Base-by-base conservation (phyloP, 53 echinoderm and acorn worm species). In the Holothuria scabra region DNA sequence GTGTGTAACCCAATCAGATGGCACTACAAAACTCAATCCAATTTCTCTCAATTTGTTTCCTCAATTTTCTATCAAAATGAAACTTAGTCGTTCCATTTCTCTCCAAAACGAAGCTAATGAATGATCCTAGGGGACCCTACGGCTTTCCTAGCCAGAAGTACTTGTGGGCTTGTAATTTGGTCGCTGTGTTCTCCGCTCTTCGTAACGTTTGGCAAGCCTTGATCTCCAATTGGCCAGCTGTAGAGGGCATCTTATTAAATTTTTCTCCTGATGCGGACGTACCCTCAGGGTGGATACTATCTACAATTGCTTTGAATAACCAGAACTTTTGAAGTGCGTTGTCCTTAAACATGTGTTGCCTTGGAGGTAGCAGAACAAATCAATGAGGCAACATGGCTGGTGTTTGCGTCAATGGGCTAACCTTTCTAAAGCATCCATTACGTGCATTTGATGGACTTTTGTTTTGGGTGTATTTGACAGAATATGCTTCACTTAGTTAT, bases 61-160 rank as follows among this genome's bases (percentile, higher is more conserved):
- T 52, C 52, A 52, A 52, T 52, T 52, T 52, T 52, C 52, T 14
- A 52, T 18, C 52, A 69, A 41, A 22, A 32, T 35, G 12, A 34
- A 34, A 69, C 35, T 22, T 44, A 37, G 16, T n/a, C 41, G 69
- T 34, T 41, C 69, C 31, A 69, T 41, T 69, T 69, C 34, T 52
- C 69, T 69, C 34, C 7, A 41, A 69, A 69, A 69, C 41, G 69
- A 34, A 69, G 69, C 31, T 69, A 69, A 69, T 69, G 69, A 69
- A 34, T n/a, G 22, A 37, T 69, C 69, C 44, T 41, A 8, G 44
- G 44, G 69, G 69, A 34, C 34, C 31, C 22, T 34, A 9, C 22
- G 37, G 69, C 69, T 37, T 69, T 34, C 21, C 35, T 35, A 14
- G 34, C 22, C 69, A 37, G n/a, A 69, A 34, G 31, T 34, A 69